Evolutionary conservation across 2,888 invertebrate genomes (phyloP), one percentile per base, ranked within the genome.

Genomic region (Acrocyrtus sp.): DNA sequence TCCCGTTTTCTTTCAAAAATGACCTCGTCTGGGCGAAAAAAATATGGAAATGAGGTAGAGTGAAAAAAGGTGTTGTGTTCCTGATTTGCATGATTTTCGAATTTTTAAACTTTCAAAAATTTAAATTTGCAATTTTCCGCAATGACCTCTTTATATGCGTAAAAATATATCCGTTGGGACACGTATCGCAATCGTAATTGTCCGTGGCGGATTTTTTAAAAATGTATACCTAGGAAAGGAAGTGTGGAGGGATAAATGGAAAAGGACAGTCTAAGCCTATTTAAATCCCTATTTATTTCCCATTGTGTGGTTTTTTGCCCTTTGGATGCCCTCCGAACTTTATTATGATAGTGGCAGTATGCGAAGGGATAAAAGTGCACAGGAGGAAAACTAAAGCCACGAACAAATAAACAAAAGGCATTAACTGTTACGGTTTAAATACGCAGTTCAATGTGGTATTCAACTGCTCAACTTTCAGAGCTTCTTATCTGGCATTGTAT

Each of bases 381-480:
- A n/a, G n/a, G n/a, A n/a, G n/a, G n/a, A n/a, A n/a, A n/a, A n/a
- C n/a, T n/a, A 39, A 56, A 62, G 54, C 69, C 53, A 24, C 62
- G 61, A 62, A 50, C 62, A 69, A 69, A 69, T 69, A 69, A 69
- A 69, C 56, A 53, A 5, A 22, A 60, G 53, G 54, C 26, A 61
- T 57, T 57, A 26, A 66, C 56, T 58, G 47, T 43, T 60, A 60
- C 29, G 67, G 67, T 60, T 67, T 54, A 21, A 53, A 60, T 41
- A 67, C 58, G n/a, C 24, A 50, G 48, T 58, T 58, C 56, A 53
- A 45, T 54, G 21, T 39, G 29, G 6, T 15, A 54, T n/a, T 5
- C 17, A 21, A 1, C 19, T n/a, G 12, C 29, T 39, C 21, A 54
- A 34, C 39, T 12, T 6, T 10, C 39, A 39, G 22, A 50, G 50